phyloP scores from a whole-genome alignment of 2,113 vertebrate species.

The Elachura formosa region DNA sequence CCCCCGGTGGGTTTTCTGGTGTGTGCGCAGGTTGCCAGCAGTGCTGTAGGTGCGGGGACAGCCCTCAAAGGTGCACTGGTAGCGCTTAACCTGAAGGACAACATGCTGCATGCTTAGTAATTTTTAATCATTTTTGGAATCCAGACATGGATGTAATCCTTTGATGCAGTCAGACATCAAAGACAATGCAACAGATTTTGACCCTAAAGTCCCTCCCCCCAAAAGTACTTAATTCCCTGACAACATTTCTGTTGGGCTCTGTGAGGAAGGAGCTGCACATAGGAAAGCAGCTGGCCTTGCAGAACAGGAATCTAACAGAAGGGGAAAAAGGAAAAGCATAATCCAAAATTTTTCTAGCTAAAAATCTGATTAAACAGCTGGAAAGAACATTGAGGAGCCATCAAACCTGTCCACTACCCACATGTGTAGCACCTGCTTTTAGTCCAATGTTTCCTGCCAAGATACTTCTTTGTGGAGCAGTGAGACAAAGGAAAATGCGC shows the following conservation, averaged over 20 bases:
- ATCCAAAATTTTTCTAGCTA: not conserved
- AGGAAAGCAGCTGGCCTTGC: not conserved
- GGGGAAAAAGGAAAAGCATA: fast-evolving
- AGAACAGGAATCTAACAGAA: not conserved
- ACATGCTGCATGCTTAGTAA: not conserved
- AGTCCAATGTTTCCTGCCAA: not conserved
- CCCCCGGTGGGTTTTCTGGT: constrained; percentile 95
- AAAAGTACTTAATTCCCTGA: not conserved
- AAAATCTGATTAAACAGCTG: not conserved
- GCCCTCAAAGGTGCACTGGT: constrained; percentile 97
- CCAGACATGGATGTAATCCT: not conserved
- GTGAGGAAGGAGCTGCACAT: not conserved
- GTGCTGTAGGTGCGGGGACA: constrained; percentile 98
- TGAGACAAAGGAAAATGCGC: not conserved
- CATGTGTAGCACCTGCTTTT: not conserved
- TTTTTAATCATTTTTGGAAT: not conserved
- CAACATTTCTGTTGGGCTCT: not conserved
- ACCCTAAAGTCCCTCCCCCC: not conserved
- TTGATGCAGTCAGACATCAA: not conserved
- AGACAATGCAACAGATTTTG: not conserved
- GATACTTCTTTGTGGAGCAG: not conserved
- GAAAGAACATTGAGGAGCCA: not conserved
- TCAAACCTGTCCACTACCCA: fast-evolving
- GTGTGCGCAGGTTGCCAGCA: constrained; percentile 94
- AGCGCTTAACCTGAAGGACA: constrained; percentile 87